Conservation (phyloP, 2,113 vertebrate species). For the Ploceus nigricollis region DNA sequence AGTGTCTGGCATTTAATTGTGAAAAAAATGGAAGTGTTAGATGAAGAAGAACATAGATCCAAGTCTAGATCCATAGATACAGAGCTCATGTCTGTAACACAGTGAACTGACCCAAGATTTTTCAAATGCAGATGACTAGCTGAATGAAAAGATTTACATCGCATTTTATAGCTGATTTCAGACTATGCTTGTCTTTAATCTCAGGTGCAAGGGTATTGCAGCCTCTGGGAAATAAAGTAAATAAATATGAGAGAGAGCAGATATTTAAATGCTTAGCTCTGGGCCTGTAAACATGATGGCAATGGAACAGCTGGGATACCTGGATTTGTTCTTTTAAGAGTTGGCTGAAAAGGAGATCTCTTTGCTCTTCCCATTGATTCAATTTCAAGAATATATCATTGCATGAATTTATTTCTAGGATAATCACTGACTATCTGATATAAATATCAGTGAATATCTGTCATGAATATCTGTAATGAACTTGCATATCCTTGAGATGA, state of each 20-base stretch:
- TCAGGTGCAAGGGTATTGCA: neutral
- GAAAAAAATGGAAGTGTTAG: neutral
- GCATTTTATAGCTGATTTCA: neutral
- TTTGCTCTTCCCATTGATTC: neutral
- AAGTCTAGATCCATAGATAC: neutral
- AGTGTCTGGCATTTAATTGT: neutral
- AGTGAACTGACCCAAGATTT: neutral
- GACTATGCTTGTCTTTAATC: neutral
- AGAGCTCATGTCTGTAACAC: neutral
- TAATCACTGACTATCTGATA: neutral
- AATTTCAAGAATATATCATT: neutral
- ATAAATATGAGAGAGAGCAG: neutral
- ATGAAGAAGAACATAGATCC: neutral
- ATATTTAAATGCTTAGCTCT: neutral
- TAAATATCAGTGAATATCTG: neutral
- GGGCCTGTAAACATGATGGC: neutral
- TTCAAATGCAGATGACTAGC: neutral
- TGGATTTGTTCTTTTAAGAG: neutral
- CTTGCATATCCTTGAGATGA: neutral
- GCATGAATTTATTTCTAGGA: neutral
- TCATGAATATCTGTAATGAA: neutral
- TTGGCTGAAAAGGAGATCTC: neutral
- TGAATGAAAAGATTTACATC: neutral
- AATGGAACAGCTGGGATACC: neutral
- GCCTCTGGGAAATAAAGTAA: neutral